Evolutionary conservation across 2,113 vertebrate genomes (phyloP), one percentile per base, ranked within the genome.

Genomic region (Gavia stellata): DNA sequence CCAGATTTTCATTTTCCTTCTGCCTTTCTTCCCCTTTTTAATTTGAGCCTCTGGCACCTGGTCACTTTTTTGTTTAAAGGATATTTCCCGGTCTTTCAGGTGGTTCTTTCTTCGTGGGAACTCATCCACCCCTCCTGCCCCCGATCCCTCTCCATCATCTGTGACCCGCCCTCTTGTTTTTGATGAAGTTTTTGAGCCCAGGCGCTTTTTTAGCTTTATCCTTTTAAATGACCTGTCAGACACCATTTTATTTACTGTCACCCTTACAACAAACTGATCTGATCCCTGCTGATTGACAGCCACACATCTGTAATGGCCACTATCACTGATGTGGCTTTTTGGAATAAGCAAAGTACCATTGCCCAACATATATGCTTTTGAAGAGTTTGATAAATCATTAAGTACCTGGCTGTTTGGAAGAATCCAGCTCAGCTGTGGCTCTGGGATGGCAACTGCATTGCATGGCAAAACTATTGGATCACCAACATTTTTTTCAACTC

Each of bases 371-470:
- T 86, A 96, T 1, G 84, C 95, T 45, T 97, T 97, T 7, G 99
- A 98, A 7, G 97, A 95, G 73, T 99, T 99, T 36, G 97, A 94
- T 10, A 91, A 58, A 16, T 82, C 53, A 45, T 84, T 95, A 21
- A 99, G 45, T 4, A 99, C 86, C 23, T 93, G 96, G 47, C 71
- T 93, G 50, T 95, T 97, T 42, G 99, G 99, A 40, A 99, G 98
- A 74, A 99, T 97, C 99, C 99, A 99, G 90, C 96, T 98, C 17
- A 99, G 2, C 14, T 98, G 98, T n/a, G 99, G 98, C 13, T 99
- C 98, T 2, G 99, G 99, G 11, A 98, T 94, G 4, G 98, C 98
- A 56, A 94, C 47, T 1, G 98, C 96, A 5, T 7, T 62, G 63
- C 99, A 99, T 0, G 98, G 98, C 82, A 99, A 72, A 49, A 67